phyloP scores from a whole-genome alignment of 1,140 invertebrate genomes.

The Uloborus diversus region DNA sequence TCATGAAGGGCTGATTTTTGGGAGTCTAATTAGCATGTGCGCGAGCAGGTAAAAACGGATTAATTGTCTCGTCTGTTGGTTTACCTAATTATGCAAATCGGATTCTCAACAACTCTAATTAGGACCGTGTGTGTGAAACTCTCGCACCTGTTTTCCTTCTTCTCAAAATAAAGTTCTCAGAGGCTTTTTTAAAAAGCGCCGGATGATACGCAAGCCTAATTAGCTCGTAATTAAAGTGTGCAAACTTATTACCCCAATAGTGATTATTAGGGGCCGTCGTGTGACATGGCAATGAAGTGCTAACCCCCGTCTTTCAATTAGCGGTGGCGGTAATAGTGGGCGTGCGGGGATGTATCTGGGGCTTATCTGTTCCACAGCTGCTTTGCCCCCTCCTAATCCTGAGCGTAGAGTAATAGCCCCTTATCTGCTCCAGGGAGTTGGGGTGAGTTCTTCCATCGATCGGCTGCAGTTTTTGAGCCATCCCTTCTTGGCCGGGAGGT shows the following conservation, averaged over 20 bases:
- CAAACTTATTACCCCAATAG: conserved; percentile 3
- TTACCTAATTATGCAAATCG: conserved; percentile 46
- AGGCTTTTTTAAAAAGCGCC: neutral
- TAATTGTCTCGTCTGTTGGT: conserved; percentile 37
- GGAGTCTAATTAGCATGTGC: conserved; percentile 8
- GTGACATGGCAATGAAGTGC: conserved; percentile 28
- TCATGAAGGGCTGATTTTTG: neutral
- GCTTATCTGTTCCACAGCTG: conserved; percentile 49
- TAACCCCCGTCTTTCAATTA: conserved; percentile 37
- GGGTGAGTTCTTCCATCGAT: neutral
- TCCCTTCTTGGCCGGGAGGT: neutral
- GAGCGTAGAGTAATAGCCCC: conserved; percentile 1
- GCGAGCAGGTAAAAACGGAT: conserved; percentile 44
- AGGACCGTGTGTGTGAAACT: conserved; percentile 1
- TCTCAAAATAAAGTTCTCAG: conserved; percentile 48
- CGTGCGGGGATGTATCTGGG: conserved; percentile 31
- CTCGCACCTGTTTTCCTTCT: conserved; percentile 33
- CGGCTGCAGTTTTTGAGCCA: conserved; percentile 16
- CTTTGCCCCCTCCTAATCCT: conserved; percentile 17
- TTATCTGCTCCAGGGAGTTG: conserved; percentile 28
- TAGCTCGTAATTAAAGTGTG: conserved; percentile 6
- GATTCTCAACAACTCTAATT: conserved; percentile 51
- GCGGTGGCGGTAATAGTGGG: conserved; percentile 47
- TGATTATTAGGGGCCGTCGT: neutral
- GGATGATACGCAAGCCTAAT: neutral